Evolutionary conservation across 2,797 vertebrate genomes (phyloP).

Genomic region (Sebastes cheni): DNA sequence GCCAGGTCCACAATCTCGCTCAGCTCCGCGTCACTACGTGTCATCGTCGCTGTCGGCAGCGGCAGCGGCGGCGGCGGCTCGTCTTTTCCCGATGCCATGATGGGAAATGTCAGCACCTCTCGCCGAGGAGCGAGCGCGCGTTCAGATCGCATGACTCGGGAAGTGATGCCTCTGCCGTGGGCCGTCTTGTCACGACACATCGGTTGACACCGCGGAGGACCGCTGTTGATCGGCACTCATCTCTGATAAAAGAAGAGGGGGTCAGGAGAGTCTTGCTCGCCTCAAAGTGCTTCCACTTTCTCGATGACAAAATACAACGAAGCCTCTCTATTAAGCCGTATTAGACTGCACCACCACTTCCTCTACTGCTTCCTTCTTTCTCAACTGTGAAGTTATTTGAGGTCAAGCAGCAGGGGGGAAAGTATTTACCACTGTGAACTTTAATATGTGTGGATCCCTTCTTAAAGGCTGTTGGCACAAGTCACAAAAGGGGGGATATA

Average conservation of each 20-base stretch:
- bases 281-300: conserved; percentile 19
- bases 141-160: conserved; percentile 45
- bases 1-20: conserved; percentile 23
- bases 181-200: conserved; percentile 52
- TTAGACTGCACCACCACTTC: neutral
- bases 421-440: conserved; percentile 55
- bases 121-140: neutral
- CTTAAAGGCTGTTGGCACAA: conserved; percentile 38
- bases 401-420: conserved; percentile 30
- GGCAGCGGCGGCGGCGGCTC: conserved; percentile 2
- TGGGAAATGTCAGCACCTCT: conserved; percentile 58
- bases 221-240: conserved; percentile 47
- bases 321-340: neutral
- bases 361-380: neutral
- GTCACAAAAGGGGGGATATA: neutral
- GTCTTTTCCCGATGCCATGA: conserved; percentile 37
- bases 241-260: conserved; percentile 26
- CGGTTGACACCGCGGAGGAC: conserved; percentile 9
- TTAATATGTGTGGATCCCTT: conserved; percentile 47
- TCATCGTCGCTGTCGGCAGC: conserved; percentile 16
- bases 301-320: neutral
- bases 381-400: conserved; percentile 30
- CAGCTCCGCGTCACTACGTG: conserved; percentile 7
- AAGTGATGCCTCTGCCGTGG: conserved; percentile 26
- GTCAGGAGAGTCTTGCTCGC: neutral